Base-by-base conservation (phyloP, 2,113 vertebrate species). In the Gyps fulvus region DNA sequence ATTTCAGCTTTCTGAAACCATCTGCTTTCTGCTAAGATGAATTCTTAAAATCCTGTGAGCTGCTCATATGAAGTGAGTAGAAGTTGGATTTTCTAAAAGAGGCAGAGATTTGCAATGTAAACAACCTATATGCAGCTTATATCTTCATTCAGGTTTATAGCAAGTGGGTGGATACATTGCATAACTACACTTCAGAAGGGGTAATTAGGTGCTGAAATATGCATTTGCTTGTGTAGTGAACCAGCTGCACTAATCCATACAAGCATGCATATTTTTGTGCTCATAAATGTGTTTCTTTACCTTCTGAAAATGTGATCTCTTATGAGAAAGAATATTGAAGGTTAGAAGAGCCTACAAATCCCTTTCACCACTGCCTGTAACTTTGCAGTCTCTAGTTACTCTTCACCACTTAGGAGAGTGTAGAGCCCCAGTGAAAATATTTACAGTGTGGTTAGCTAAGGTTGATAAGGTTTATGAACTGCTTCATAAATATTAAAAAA, bases 131-230 rank as follows among this genome's bases (percentile, higher is more conserved):
- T 72, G 90, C 92, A 81, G 49, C 94, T 78, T 84, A 59, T 45
- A 95, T 91, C 92, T 97, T 94, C 95, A 97, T 96, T 96, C 92
- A 97, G 96, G 92, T 96, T 97, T 96, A 74, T 34, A 92, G 80
- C 90, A 71, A 89, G 94, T 93, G 89, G 86, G 94, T 47, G 86
- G 69, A 55, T 78, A 71, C 70, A 73, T 63, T 92, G 87, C 77
- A 27, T 89, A 96, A 95, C 83, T 78, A 83, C 76, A 74, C 76
- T 95, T 89, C 80, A 65, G 83, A 79, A 95, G 66, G 83, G 83
- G 65, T 63, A 94, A 95, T 89, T 84, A 94, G 81, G 73, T 92
- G 92, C 69, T 52, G 73, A 94, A 89, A 86, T 71, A 70, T 59
- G 89, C 61, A 84, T 69, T 79, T 79, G 43, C 89, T 91, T 76